These are phyloP conservation scores for Antechinus flavipes DNA, from an alignment of 2,113 vertebrate genomes.

Conservation along the genomic window DNA sequence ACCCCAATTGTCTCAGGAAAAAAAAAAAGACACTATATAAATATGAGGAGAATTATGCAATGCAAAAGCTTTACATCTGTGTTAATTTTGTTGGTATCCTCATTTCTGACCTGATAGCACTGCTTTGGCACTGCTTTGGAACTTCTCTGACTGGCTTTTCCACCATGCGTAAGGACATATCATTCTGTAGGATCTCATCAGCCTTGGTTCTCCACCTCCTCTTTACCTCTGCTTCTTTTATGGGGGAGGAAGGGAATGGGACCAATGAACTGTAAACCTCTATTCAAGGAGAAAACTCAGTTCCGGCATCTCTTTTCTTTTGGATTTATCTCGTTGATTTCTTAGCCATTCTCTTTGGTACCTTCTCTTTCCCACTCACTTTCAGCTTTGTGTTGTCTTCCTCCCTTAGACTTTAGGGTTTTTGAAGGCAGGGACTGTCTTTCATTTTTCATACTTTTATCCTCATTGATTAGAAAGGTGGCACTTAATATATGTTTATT, in stretches of 20 bases:
- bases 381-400: background rate
- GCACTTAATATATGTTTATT: background rate
- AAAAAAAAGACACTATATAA: background rate
- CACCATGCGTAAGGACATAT: background rate
- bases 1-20: too few species aligned
- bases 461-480: background rate
- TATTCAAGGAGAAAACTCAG: background rate
- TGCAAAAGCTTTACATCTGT: background rate
- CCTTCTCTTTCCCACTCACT: background rate
- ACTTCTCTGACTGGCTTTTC: background rate
- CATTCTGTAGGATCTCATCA: background rate
- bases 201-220: background rate
- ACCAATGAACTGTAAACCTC: background rate
- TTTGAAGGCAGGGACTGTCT: conserved; percentile 14
- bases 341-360: background rate
- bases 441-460: conserved; percentile 26
- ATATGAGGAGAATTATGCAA: background rate
- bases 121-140: background rate
- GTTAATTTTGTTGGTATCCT: background rate
- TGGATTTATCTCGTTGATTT: background rate
- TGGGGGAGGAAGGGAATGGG: background rate
- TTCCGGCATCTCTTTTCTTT: background rate
- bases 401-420: conserved; percentile 15
- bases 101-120: background rate
- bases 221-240: background rate